phyloP scores from a whole-genome alignment of 2,797 vertebrate species.

The Sciurus carolinensis region DNA sequence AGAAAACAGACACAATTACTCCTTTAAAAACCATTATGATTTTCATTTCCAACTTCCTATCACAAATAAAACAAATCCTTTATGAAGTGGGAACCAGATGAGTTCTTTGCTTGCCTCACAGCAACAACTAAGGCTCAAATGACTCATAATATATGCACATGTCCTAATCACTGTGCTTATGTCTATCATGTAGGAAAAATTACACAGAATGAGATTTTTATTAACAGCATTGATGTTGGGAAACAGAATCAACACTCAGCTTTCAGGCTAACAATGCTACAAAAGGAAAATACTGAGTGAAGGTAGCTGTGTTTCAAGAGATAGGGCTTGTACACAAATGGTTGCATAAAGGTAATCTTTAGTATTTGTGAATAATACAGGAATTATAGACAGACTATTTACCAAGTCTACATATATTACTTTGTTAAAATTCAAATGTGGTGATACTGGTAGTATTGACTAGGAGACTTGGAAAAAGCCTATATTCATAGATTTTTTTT shows the following conservation, averaged over 20 bases:
- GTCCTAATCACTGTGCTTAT: conserved; percentile 21
- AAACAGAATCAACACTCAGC: conserved; percentile 11
- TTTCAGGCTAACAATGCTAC: conserved; percentile 31
- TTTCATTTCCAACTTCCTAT: conserved; percentile 51
- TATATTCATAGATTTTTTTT: conserved; percentile 63
- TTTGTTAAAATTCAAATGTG: conserved; percentile 77
- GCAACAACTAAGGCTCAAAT: conserved; percentile 66
- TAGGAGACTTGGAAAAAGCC: conserved; percentile 64
- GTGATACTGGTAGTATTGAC: conserved; percentile 63
- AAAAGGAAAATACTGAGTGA: background rate
- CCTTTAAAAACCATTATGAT: conserved; percentile 51
- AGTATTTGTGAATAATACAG: conserved; percentile 66
- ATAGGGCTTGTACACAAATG: conserved; percentile 63
- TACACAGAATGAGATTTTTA: conserved; percentile 34
- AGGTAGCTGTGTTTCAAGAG: conserved; percentile 60
- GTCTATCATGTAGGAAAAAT: conserved; percentile 58
- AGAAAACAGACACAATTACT: background rate
- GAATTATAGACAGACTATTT: conserved; percentile 66
- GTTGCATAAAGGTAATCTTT: conserved; percentile 56
- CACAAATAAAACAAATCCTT: conserved; percentile 42
- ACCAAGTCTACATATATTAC: conserved; percentile 37
- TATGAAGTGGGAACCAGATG: conserved; percentile 41
- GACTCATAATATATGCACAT: conserved; percentile 1
- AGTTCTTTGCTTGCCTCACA: conserved; percentile 57
- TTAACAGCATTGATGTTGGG: background rate